Evolutionary conservation across 2,797 vertebrate genomes (phyloP), one percentile per base, ranked within the genome.

Genomic region (Liasis olivaceus): DNA sequence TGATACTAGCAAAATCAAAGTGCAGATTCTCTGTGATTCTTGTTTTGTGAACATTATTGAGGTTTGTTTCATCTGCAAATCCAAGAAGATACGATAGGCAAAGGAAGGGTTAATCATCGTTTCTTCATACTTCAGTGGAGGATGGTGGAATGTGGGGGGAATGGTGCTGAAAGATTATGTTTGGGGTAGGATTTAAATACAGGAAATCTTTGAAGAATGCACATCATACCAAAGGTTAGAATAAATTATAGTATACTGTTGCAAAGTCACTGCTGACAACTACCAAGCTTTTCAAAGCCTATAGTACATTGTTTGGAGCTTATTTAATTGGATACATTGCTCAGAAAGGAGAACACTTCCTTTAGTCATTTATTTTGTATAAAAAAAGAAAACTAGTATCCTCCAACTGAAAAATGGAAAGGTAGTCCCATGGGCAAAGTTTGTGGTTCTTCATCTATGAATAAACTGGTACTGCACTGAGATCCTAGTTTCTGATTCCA

Each of bases 131-230:
- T 88, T 87, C 85, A 90, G 88, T 66, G 88, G n/a, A 90, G 89
- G 93, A 63, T 93, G 90, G 85, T 20, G 36, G 77, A 89, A 89
- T 96, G 72, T 91, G 93, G 95, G 95, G 96, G 17, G 90, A 4
- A 58, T 6, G 93, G 72, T 91, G 85, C 90, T 95, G 88, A n/a
- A 86, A 86, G 56, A 51, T 95, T 87, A 90, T 58, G 77, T 91
- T 95, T 91, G 89, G 95, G 95, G 96, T 96, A 97, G 97, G 94
- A 94, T 88, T 94, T 93, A 85, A 89, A 84, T 94, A 87, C 96
- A 96, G 97, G 97, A 98, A 97, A 81, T 93, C 89, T 96, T 95
- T 95, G 94, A 94, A 96, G 95, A 95, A 72, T 85, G 62, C 92
- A 94, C 66, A 84, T 95, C 95, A 94, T 91, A 60, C 91, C 92